These are phyloP conservation scores for Parotocinclus haroldoi DNA, from an alignment of 2,797 vertebrate species.

Conservation along the genomic window DNA sequence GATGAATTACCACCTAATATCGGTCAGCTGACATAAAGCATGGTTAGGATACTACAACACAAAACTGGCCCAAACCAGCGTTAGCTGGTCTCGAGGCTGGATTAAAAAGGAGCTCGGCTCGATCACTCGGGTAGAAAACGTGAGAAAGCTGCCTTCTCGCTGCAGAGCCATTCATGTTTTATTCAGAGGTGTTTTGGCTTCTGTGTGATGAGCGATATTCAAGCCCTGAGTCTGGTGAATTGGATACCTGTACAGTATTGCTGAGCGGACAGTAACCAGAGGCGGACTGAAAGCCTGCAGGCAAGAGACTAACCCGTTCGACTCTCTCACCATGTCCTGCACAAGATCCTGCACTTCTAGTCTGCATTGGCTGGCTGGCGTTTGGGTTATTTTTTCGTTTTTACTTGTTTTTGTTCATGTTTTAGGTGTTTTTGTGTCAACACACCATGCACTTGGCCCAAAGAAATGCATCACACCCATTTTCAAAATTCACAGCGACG, in stretches of 20 bases:
- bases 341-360: slow-evolving; percentile 17
- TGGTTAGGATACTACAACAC: too few relatives aligned
- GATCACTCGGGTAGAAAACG: slow-evolving; percentile 14
- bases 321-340: slow-evolving; percentile 7
- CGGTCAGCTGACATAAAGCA: too few relatives aligned
- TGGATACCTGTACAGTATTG: slow-evolving; percentile 49
- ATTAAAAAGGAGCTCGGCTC: neutral
- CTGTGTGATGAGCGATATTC: slow-evolving; percentile 61
- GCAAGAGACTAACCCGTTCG: slow-evolving; percentile 7
- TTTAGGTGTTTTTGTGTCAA: too few relatives aligned
- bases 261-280: slow-evolving; percentile 62
- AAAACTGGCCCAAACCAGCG: neutral
- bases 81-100: neutral
- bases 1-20: too few relatives aligned
- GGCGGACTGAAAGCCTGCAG: slow-evolving; percentile 19
- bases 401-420: neutral
- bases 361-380: neutral
- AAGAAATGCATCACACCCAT: too few relatives aligned
- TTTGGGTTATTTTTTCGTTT: neutral
- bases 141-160: slow-evolving; percentile 36
- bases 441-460: too few relatives aligned
- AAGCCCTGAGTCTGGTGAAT: slow-evolving; percentile 54
- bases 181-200: slow-evolving; percentile 66
- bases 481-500: too few relatives aligned
- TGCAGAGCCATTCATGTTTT: slow-evolving; percentile 68